These are phyloP conservation scores for Mastacembelus armatus DNA, from an alignment of 2,797 vertebrate species.

Conservation along the genomic window DNA sequence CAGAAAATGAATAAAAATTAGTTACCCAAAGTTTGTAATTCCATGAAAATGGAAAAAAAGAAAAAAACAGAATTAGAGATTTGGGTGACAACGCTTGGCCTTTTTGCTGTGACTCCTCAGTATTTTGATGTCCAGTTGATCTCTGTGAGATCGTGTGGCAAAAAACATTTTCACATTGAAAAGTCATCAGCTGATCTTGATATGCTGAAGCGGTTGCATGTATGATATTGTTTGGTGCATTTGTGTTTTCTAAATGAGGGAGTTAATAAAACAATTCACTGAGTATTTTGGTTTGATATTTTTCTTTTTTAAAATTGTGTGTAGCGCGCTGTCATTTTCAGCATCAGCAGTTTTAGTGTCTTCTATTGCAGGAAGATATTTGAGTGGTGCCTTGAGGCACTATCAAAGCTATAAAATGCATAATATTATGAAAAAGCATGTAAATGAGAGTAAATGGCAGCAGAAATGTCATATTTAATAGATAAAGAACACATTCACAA, in stretches of 20 bases:
- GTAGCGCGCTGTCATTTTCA: slow-evolving; percentile 71
- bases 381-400: slow-evolving; percentile 61
- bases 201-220: slow-evolving; percentile 88
- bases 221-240: slow-evolving; percentile 87
- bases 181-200: slow-evolving; percentile 88
- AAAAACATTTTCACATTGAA: slow-evolving; percentile 96
- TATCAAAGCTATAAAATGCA: slow-evolving; percentile 74
- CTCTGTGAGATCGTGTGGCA: slow-evolving; percentile 92
- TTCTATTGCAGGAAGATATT: slow-evolving; percentile 70
- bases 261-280: slow-evolving; percentile 85
- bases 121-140: slow-evolving; percentile 82
- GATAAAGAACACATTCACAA: slow-evolving; percentile 43
- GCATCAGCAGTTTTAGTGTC: slow-evolving; percentile 76
- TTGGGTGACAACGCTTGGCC: slow-evolving; percentile 80
- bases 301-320: slow-evolving; percentile 37
- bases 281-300: slow-evolving; percentile 47
- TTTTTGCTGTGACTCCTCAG: slow-evolving; percentile 79
- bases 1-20: slow-evolving; percentile 6
- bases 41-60: slow-evolving; percentile 2
- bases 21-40: slow-evolving; percentile 39
- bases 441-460: slow-evolving; percentile 71
- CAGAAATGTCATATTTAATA: slow-evolving; percentile 52
- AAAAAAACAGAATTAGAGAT: slow-evolving; percentile 23
- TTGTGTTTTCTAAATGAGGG: slow-evolving; percentile 85
- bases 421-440: slow-evolving; percentile 70